These are phyloP conservation scores for Xyrichtys novacula DNA, from an alignment of 2,797 vertebrate species.

Conservation along the genomic window DNA sequence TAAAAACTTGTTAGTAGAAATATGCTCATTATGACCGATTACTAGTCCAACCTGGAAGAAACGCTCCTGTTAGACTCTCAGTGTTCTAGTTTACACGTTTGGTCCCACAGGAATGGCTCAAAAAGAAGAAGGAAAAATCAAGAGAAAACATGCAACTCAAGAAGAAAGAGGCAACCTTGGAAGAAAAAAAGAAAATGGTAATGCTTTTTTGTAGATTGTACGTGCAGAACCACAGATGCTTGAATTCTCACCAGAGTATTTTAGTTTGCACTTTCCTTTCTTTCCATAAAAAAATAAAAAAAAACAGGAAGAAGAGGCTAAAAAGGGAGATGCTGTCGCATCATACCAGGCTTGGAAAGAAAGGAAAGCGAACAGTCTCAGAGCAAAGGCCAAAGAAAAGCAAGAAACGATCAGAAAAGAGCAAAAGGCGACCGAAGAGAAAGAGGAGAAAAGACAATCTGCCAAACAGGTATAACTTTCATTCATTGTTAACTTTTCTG, in stretches of 20 bases:
- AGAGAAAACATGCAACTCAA: slow-evolving; percentile 82
- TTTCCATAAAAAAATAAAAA: slow-evolving; percentile 21
- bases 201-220: slow-evolving; percentile 6
- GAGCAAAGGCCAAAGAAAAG: slow-evolving; percentile 83
- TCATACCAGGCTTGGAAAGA: slow-evolving; percentile 94
- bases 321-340: slow-evolving; percentile 88
- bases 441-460: slow-evolving; percentile 83
- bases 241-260: not conserved
- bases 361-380: slow-evolving; percentile 87
- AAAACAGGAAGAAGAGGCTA: slow-evolving; percentile 85
- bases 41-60: too few relatives aligned
- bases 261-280: not conserved
- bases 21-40: too few relatives aligned
- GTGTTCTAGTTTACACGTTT: not conserved
- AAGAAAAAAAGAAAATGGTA: slow-evolving; percentile 80
- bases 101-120: slow-evolving; percentile 90
- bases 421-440: slow-evolving; percentile 82
- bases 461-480: slow-evolving; percentile 83
- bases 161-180: slow-evolving; percentile 86
- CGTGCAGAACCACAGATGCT: not conserved
- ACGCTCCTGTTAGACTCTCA: not conserved
- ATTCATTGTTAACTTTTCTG: not conserved
- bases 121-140: slow-evolving; percentile 88
- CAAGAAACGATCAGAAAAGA: slow-evolving; percentile 80
- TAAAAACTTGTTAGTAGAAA: too few relatives aligned